phyloP scores from a whole-genome alignment of 2,113 vertebrate species.

The Hippoglossus stenolepis region DNA sequence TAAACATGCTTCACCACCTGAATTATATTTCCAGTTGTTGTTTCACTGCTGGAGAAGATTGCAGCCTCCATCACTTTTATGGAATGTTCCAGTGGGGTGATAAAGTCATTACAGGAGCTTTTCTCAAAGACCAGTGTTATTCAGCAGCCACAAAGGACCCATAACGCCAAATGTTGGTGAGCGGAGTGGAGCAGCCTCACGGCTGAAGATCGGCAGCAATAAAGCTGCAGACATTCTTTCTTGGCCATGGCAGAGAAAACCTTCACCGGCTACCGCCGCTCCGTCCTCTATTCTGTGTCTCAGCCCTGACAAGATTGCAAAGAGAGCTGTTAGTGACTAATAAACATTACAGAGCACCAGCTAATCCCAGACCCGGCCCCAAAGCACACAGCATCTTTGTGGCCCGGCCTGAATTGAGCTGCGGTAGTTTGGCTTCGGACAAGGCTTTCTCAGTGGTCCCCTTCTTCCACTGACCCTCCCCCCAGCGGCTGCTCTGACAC shows the following conservation, averaged over 20 bases:
- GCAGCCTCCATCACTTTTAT: neutral
- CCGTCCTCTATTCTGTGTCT: slow-evolving; percentile 27
- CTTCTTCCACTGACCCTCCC: slow-evolving; percentile 45
- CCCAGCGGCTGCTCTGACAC: slow-evolving; percentile 49
- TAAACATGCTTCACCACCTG: neutral
- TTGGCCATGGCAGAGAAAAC: neutral
- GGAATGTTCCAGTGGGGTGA: neutral
- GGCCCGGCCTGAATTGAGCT: slow-evolving; percentile 58
- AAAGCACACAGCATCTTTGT: slow-evolving; percentile 67
- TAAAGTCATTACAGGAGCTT: slow-evolving; percentile 19
- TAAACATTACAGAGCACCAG: slow-evolving; percentile 46
- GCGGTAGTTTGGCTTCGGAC: slow-evolving; percentile 55
- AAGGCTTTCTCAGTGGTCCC: slow-evolving; percentile 52
- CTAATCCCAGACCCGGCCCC: slow-evolving; percentile 17
- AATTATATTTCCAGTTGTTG: neutral
- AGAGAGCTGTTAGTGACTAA: slow-evolving; percentile 51
- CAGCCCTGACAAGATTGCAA: slow-evolving; percentile 52
- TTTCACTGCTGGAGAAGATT: slow-evolving; percentile 1
- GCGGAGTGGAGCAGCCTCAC: neutral
- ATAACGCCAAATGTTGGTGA: neutral
- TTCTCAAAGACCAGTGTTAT: slow-evolving; percentile 10
- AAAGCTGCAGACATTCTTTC: slow-evolving; percentile 30
- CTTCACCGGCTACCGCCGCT: neutral
- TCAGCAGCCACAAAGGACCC: neutral
- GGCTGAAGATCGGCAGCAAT: slow-evolving; percentile 29